These are phyloP conservation scores for Mimas tiliae DNA, from an alignment of 2,888 invertebrate genomes.

Conservation along the genomic window DNA sequence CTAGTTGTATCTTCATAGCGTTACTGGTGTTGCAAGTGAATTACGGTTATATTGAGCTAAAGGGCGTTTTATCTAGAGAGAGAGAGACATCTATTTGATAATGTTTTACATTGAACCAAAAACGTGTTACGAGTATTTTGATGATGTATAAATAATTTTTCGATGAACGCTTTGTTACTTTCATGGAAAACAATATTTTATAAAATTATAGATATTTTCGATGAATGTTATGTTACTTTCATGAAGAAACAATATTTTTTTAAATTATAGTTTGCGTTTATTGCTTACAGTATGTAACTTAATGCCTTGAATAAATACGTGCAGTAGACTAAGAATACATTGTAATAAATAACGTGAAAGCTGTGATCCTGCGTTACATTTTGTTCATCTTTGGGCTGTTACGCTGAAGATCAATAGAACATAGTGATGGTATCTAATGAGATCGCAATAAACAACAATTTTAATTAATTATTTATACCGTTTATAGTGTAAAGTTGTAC, in stretches of 20 bases:
- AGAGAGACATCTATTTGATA: conserved; percentile 1
- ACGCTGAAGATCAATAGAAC: not conserved
- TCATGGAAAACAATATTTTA: not conserved
- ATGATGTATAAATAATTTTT: not conserved
- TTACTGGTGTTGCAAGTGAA: conserved; percentile 4
- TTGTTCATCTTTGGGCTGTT: not conserved
- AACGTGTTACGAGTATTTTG: conserved; percentile 1
- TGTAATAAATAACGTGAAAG: not conserved
- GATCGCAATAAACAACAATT: conserved; percentile 19
- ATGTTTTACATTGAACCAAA: conserved; percentile 1
- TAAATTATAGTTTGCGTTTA: conserved; percentile 4
- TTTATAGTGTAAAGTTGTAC: conserved; percentile 58
- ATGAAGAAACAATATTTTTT: conserved; percentile 16
- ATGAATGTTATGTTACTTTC: conserved; percentile 3
- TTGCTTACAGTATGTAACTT: not conserved
- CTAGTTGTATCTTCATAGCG: not conserved
- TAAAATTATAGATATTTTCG: too few species aligned
- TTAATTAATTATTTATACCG: conserved; percentile 39
- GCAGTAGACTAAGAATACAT: not conserved
- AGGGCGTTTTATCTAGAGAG: not conserved
- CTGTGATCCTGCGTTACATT: conserved; percentile 19
- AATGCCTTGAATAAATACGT: not conserved
- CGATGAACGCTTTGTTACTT: not conserved
- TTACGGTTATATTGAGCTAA: not conserved
- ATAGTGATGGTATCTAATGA: conserved; percentile 7